These are phyloP conservation scores for Atrichornis clamosus DNA, from an alignment of 2,113 vertebrate genomes.

Conservation along the genomic window DNA sequence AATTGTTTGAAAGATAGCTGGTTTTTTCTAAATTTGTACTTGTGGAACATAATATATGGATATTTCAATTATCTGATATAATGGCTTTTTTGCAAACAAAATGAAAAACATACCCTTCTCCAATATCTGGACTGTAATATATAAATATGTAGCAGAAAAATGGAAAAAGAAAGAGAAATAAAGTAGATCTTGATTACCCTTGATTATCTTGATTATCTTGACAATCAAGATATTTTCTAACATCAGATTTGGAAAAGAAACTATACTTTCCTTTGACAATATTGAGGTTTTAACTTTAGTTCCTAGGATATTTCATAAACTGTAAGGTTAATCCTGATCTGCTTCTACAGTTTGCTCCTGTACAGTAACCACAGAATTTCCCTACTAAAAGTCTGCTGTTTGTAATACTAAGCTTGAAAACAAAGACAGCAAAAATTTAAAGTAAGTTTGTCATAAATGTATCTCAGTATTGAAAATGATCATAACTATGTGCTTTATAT, in stretches of 20 bases:
- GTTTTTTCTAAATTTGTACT: conserved; percentile 1
- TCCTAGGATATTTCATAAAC: neutral
- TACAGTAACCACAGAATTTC: neutral
- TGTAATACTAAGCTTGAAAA: conserved; percentile 44
- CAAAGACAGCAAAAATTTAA: neutral
- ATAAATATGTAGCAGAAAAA: conserved; percentile 67
- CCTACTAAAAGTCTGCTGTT: neutral
- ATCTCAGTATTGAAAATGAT: neutral
- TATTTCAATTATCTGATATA: conserved; percentile 37
- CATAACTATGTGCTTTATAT: neutral
- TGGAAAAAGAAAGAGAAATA: conserved; percentile 51
- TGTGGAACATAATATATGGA: conserved; percentile 33
- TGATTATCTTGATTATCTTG: no score
- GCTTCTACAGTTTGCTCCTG: neutral
- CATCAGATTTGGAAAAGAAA: conserved; percentile 41
- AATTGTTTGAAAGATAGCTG: conserved; percentile 21
- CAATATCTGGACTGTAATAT: conserved; percentile 27
- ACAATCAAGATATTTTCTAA: neutral
- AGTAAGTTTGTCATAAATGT: neutral
- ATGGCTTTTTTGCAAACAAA: conserved; percentile 37
- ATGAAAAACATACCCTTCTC: neutral
- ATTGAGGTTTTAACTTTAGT: neutral
- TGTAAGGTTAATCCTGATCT: neutral
- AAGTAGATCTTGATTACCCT: neutral
- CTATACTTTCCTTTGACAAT: neutral